Conservation (phyloP, 1,140 invertebrate species). For the Brachionus plicatilis region DNA sequence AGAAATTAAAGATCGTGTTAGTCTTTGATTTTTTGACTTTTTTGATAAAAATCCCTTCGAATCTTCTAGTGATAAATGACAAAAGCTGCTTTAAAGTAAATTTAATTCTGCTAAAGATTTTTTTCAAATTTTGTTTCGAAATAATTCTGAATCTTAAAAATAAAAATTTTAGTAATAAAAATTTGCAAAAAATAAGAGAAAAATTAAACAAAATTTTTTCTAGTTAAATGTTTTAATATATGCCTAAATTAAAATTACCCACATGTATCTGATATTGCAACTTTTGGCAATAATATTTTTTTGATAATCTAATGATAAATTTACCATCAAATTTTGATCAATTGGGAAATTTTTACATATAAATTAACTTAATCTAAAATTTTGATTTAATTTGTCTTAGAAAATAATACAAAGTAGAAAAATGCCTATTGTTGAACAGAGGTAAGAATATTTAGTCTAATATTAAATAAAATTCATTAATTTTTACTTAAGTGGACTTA, state of each 20-base stretch:
- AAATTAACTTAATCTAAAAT: not conserved
- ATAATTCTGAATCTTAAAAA: not conserved
- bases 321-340: not conserved
- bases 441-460: not conserved
- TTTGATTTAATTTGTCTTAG: not conserved
- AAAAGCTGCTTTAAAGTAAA: not conserved
- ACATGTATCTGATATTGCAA: not conserved
- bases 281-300: not conserved
- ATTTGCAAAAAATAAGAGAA: not conserved
- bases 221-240: not conserved
- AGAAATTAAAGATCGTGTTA: too few species aligned
- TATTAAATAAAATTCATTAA: not conserved
- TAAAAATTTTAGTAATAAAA: not conserved
- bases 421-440: conserved; percentile 40
- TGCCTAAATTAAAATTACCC: not conserved
- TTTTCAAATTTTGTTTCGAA: not conserved
- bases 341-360: not conserved
- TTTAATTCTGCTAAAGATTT: not conserved
- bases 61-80: too few species aligned
- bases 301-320: not conserved
- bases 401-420: not conserved
- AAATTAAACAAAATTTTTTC: not conserved
- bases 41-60: too few species aligned
- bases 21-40: too few species aligned
- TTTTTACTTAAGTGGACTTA: conserved; percentile 21